These are phyloP conservation scores for Varanus komodoensis DNA, from an alignment of 2,113 vertebrate genomes.

Conservation along the genomic window DNA sequence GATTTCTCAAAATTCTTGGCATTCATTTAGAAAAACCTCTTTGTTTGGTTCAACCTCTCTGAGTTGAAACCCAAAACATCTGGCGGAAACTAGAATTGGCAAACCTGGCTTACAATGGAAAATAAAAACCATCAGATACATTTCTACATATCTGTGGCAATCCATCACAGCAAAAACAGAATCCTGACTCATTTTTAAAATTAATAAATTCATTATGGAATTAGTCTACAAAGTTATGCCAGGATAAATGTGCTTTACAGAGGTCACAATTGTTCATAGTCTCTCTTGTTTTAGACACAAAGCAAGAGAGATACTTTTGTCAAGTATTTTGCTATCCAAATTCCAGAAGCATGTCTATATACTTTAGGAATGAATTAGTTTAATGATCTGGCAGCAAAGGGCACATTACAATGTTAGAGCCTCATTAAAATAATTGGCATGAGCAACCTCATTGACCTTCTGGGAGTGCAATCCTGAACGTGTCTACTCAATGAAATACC, in stretches of 20 bases:
- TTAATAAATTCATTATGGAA: neutral
- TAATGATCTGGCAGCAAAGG: neutral
- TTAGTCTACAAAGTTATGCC: neutral
- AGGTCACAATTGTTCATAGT: no score
- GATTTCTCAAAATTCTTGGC: no score
- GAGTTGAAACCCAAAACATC: neutral
- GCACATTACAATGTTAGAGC: neutral
- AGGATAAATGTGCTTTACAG: no score
- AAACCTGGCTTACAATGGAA: neutral
- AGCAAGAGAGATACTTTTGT: neutral
- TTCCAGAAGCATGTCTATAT: neutral
- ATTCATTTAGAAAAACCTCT: no score
- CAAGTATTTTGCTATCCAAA: neutral
- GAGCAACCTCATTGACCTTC: neutral
- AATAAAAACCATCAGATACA: neutral
- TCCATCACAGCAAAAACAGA: neutral
- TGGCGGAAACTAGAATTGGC: neutral
- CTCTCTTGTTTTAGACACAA: no score
- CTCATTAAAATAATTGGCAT: neutral
- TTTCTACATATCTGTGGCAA: neutral
- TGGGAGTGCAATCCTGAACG: neutral
- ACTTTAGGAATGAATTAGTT: neutral
- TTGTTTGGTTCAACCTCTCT: neutral
- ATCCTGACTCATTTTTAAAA: neutral
- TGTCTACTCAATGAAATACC: neutral